phyloP scores from a whole-genome alignment of 2,888 invertebrate species.

The Ligdia adustata region DNA sequence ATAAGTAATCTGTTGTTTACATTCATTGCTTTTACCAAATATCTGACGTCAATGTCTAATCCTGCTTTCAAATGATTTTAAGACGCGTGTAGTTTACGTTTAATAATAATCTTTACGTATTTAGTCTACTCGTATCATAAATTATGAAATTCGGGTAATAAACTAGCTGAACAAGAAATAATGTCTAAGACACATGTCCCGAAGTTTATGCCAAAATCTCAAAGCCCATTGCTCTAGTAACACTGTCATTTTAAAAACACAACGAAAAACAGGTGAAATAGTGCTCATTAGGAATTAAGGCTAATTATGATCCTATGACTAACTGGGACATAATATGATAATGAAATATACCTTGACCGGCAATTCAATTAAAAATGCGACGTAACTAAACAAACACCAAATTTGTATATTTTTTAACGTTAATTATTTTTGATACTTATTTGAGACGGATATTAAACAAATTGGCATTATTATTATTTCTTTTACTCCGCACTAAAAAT shows the following conservation, averaged over 20 bases:
- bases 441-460: too few relatives aligned
- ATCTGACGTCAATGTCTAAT: constrained; percentile 16
- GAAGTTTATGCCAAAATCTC: constrained; percentile 2
- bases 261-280: constrained; percentile 6
- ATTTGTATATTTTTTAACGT: too few relatives aligned
- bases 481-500: too few relatives aligned
- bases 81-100: constrained; percentile 15
- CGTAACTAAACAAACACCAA: too few relatives aligned
- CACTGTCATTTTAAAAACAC: not conserved
- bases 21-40: constrained; percentile 4
- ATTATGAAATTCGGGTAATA: not conserved
- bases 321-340: too few relatives aligned
- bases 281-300: not conserved
- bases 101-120: constrained; percentile 10
- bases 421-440: too few relatives aligned
- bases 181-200: not conserved
- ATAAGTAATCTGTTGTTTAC: constrained; percentile 18
- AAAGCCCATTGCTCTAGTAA: constrained; percentile 4
- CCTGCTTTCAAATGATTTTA: constrained; percentile 12
- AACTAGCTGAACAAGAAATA: not conserved
- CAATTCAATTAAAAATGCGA: too few relatives aligned
- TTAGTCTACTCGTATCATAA: constrained; percentile 1
- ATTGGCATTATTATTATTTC: too few relatives aligned
- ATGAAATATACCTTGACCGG: too few relatives aligned
- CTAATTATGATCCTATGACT: too few relatives aligned